A percentile compares a stretch with the other conserved stretches of the same genome.
Evolutionary conservation across 2,888 invertebrate genomes (phyloP).

Genomic region (Biston betularia): DNA sequence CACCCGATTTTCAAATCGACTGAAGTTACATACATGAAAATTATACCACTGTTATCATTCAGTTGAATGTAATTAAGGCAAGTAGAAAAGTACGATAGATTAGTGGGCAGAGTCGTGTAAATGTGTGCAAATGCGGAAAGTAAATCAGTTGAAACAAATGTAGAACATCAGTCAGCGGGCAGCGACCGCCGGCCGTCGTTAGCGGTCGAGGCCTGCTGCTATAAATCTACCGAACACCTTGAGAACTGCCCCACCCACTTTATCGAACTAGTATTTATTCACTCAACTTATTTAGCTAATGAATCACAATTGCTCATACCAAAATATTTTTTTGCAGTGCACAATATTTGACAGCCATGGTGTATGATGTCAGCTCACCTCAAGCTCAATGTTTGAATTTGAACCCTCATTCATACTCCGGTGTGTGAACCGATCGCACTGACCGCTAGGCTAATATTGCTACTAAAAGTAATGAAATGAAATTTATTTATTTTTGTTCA

Average conservation of each 20-base stretch:
- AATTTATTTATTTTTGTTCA: no score
- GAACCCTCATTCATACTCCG: no score
- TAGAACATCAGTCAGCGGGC: slow-evolving; percentile 77
- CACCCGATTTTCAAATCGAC: background rate
- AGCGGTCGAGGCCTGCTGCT: slow-evolving; percentile 75
- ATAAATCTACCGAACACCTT: slow-evolving; percentile 81
- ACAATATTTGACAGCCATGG: no score
- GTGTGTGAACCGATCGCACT: no score
- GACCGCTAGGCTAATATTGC: no score
- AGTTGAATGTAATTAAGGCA: slow-evolving; percentile 42
- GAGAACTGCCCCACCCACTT: slow-evolving; percentile 68
- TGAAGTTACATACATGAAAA: background rate
- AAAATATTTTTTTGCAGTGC: background rate
- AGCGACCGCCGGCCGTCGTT: slow-evolving; percentile 69
- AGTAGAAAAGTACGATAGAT: slow-evolving; percentile 58
- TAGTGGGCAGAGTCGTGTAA: slow-evolving; percentile 60
- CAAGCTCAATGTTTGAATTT: no score
- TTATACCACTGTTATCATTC: background rate
- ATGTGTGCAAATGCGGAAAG: slow-evolving; percentile 70
- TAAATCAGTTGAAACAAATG: slow-evolving; percentile 85
- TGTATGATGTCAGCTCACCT: no score
- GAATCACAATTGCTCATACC: background rate
- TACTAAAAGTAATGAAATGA: no score
- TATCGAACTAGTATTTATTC: slow-evolving; percentile 41
- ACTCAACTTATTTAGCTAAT: slow-evolving; percentile 28